phyloP scores from a whole-genome alignment of 1,140 invertebrate genomes.

The Yoshiicerus persimilis region DNA sequence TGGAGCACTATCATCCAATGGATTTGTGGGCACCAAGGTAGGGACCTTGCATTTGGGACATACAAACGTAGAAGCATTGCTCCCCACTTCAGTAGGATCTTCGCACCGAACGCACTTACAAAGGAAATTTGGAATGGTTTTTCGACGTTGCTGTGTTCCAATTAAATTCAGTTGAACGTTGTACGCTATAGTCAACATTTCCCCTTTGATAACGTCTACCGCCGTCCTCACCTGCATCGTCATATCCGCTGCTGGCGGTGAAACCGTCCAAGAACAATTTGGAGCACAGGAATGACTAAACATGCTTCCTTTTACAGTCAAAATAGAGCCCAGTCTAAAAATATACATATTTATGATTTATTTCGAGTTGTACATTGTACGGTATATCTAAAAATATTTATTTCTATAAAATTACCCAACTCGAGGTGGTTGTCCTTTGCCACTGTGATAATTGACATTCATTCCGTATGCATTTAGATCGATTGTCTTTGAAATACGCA shows the following conservation, averaged over 20 bases:
- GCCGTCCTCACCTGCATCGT: conserved; percentile 75
- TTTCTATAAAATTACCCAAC: background rate
- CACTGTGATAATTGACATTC: background rate
- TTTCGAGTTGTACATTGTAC: background rate
- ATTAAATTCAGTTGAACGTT: conserved; percentile 72
- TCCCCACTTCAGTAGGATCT: conserved; percentile 72
- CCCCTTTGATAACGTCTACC: conserved; percentile 63
- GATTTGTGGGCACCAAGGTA: background rate
- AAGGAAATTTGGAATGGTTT: conserved; percentile 70
- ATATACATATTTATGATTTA: background rate
- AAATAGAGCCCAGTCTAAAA: background rate
- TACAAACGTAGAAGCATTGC: conserved; percentile 70
- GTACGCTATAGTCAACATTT: conserved; percentile 58
- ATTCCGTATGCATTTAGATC: background rate
- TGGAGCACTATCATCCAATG: background rate
- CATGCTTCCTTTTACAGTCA: background rate
- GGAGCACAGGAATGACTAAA: background rate
- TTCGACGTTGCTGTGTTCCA: conserved; percentile 69
- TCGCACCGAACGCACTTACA: conserved; percentile 70
- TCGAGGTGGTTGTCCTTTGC: background rate
- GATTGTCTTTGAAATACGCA: background rate
- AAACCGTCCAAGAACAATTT: background rate
- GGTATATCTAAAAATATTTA: background rate
- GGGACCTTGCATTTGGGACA: conserved; percentile 56
- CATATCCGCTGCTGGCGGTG: conserved; percentile 72